phyloP scores from a whole-genome alignment of 2,797 vertebrate species.

The Psittacula derbiana region DNA sequence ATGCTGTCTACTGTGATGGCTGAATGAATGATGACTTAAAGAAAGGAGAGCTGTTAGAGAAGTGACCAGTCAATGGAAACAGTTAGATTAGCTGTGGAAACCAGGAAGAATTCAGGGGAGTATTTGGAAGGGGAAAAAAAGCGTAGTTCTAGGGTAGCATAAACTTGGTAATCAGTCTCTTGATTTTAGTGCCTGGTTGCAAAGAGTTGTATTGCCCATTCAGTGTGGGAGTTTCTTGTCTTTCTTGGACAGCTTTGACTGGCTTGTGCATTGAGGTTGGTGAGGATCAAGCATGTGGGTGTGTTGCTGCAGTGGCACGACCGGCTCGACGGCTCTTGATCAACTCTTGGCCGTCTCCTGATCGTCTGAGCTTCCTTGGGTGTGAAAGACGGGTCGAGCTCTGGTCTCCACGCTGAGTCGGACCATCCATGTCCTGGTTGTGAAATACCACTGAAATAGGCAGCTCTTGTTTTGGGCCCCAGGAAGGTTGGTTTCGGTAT shows the following conservation, averaged over 20 bases:
- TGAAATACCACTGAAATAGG: neutral
- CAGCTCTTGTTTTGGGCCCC: neutral
- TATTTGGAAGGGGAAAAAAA: neutral
- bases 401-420: neutral
- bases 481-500: neutral
- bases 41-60: neutral
- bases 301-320: neutral
- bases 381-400: neutral
- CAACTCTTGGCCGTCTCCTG: neutral
- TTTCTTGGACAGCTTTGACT: neutral
- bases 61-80: neutral
- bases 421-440: accelerated
- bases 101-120: neutral
- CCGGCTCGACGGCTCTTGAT: accelerated
- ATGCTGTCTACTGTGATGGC: accelerated
- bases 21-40: neutral
- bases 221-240: neutral
- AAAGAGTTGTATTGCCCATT: neutral
- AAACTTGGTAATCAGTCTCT: neutral
- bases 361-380: neutral
- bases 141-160: neutral
- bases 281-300: neutral
- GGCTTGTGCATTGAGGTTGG: neutral
- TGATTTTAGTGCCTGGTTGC: neutral
- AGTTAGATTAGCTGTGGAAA: neutral